Base-by-base conservation (phyloP, 2,888 invertebrate genomes). In the Lasioglossum vierecki region DNA sequence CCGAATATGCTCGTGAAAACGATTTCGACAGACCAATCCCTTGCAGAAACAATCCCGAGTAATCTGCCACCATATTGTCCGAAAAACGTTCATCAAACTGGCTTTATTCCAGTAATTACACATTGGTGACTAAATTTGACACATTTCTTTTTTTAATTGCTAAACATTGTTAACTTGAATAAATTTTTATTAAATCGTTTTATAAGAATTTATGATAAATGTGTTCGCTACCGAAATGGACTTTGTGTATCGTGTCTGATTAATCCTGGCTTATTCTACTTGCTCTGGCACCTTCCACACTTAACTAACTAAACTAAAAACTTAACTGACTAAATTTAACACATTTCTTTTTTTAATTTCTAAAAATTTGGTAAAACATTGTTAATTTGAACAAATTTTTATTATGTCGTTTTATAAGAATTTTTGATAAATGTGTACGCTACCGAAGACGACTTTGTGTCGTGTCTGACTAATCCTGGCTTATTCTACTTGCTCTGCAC, bases 1-100 rank as follows among this genome's bases (percentile, higher is more conserved):
- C n/a, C 35, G 9, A 49, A 49, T 63, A 63, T 63, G n/a, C 63
- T n/a, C 44, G 44, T n/a, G 76, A 46, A n/a, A 76, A 60, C 26
- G 39, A 30, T 63, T 76, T 44, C 41, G 75, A 76, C 63, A 46
- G n/a, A 41, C 8, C 41, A 18, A 9, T 49, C 2, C 2, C 22
- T 9, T 22, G 22, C 30, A 11, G 49, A 22, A 22, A 73, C 73
- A 5, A 13, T 6, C 8, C 18, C 35, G 15, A 8, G 18, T 22
- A 35, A 18, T 8, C 30, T 8, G 8, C 35, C 66, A 22, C 35
- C 35, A 30, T 15, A 30, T 30, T 15, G 2, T 0, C 26, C 30
- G 26, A 30, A 13, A 30, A 60, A 11, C 26, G 11, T 57, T 57
- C 13, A n/a, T 26, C n/a, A 11, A 9, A 9, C 1, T 11, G 11